Percentiles rank a stretch among this genome's conserved stretches.
These are phyloP conservation scores for Maniola hyperantus DNA, from an alignment of 2,888 invertebrate genomes.

Conservation along the genomic window DNA sequence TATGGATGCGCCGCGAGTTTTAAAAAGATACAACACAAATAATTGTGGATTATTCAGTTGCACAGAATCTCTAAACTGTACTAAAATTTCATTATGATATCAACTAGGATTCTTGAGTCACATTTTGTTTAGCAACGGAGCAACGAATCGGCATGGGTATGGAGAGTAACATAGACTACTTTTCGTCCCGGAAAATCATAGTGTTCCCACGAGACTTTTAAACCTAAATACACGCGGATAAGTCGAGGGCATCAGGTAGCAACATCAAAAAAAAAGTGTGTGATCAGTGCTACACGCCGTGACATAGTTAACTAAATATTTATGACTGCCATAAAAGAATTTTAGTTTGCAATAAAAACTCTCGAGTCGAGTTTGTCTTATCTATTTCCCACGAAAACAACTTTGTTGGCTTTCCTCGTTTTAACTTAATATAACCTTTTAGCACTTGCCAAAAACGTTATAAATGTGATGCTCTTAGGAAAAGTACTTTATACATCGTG, in stretches of 20 bases:
- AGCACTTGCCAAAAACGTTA: constrained; percentile 11
- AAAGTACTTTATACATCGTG: background rate
- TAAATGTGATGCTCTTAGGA: background rate
- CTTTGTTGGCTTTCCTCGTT: constrained; percentile 18
- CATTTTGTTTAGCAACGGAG: too few species aligned
- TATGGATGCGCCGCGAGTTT: background rate
- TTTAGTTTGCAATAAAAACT: constrained; percentile 29
- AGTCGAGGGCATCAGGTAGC: too few species aligned
- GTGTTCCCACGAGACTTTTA: too few species aligned
- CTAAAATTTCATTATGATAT: too few species aligned
- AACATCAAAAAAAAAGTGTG: background rate
- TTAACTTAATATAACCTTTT: constrained; percentile 16
- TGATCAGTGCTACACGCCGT: constrained; percentile 17
- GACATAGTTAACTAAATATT: constrained; percentile 9
- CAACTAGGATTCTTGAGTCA: too few species aligned
- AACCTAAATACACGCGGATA: background rate
- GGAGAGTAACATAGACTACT: too few species aligned
- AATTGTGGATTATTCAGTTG: too few species aligned
- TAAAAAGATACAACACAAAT: too few species aligned
- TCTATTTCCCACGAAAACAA: constrained; percentile 22
- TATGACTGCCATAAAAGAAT: constrained; percentile 25
- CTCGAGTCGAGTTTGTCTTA: constrained; percentile 11
- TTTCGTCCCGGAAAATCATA: too few species aligned
- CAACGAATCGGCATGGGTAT: too few species aligned
- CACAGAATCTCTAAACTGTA: too few species aligned